phyloP scores from a whole-genome alignment of 35 echinoderm and acorn worm genomes.

The Lytechinus variegatus region DNA sequence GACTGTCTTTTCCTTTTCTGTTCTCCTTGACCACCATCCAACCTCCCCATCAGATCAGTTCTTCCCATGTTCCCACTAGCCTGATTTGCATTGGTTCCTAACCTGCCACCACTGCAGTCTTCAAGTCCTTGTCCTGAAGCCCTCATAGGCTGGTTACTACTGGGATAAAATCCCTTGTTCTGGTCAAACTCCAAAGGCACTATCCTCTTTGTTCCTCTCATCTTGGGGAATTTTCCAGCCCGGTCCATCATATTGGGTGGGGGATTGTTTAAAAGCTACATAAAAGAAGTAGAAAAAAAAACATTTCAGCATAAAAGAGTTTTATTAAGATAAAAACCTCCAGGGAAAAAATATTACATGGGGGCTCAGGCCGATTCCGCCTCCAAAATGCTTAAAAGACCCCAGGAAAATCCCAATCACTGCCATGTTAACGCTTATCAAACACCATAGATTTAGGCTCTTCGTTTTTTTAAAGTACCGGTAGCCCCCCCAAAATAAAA shows the following conservation, averaged over 20 bases:
- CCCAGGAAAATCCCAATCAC: too few relatives aligned
- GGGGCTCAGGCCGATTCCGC: too few relatives aligned
- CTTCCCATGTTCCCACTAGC: neutral
- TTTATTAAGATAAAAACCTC: too few relatives aligned
- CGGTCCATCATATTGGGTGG: conserved; percentile 29
- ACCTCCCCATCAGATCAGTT: neutral
- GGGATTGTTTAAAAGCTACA: conserved; percentile 81
- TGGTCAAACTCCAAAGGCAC: neutral
- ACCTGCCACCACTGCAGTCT: neutral
- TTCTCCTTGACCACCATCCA: neutral
- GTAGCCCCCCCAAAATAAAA: too few relatives aligned
- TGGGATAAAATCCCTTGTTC: neutral
- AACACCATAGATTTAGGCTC: too few relatives aligned
- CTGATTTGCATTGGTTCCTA: neutral
- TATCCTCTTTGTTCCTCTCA: conserved; percentile 68
- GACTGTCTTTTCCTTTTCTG: neutral
- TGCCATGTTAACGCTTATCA: too few relatives aligned
- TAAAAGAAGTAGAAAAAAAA: conserved; percentile 22
- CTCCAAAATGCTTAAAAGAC: too few relatives aligned
- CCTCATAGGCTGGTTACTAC: neutral
- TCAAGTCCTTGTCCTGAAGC: neutral
- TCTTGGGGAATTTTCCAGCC: conserved; percentile 84
- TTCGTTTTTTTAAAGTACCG: too few relatives aligned
- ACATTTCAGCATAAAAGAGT: neutral
- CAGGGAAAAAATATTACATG: too few relatives aligned